A percentile compares a stretch with the other conserved stretches of the same genome.
phyloP scores from a whole-genome alignment of 2,113 vertebrate genomes.

The Ginglymostoma cirratum region DNA sequence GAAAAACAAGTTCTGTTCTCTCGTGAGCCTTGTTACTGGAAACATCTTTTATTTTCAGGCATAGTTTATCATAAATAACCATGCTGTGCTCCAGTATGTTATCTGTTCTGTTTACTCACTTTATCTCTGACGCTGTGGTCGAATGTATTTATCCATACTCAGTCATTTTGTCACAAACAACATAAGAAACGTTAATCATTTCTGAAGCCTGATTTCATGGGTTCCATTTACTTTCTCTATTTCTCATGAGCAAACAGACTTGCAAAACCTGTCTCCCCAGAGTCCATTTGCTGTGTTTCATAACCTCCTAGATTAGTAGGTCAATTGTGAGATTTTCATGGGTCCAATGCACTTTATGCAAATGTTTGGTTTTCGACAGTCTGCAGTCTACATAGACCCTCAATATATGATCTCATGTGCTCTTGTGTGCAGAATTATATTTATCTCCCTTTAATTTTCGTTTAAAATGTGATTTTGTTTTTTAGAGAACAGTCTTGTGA shows the following conservation, averaged over 20 bases:
- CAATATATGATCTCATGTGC: neutral
- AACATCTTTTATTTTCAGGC: neutral
- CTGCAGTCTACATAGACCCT: neutral
- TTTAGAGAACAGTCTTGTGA: neutral
- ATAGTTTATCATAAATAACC: neutral
- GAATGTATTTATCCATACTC: neutral
- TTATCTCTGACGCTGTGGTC: neutral
- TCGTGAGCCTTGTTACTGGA: neutral
- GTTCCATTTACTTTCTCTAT: neutral
- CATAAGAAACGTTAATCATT: neutral
- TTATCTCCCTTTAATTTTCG: neutral
- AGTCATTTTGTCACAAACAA: conserved; percentile 1
- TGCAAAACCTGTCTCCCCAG: neutral
- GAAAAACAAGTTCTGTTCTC: neutral
- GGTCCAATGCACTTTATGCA: neutral
- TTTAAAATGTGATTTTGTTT: neutral
- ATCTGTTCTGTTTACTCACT: neutral
- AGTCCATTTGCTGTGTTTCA: neutral
- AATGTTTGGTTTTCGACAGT: neutral
- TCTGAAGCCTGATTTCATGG: neutral
- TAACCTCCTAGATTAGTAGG: neutral
- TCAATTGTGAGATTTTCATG: neutral
- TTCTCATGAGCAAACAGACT: neutral
- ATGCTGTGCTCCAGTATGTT: neutral
- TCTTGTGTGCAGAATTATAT: neutral